Conservation (phyloP, 1,140 invertebrate species). For the Scaptomyza graminum region DNA sequence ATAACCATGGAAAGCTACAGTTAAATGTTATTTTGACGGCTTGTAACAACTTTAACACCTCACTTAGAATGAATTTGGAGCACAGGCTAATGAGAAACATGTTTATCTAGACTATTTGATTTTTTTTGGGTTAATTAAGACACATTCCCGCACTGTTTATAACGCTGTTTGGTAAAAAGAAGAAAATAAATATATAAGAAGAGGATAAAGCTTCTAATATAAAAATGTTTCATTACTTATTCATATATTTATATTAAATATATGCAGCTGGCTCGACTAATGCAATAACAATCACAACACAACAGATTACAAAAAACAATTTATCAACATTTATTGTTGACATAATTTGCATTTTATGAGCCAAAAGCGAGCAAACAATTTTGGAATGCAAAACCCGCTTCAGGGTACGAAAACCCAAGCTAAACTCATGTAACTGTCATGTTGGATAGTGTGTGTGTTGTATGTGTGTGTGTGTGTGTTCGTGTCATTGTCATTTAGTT, state of each 20-base stretch:
- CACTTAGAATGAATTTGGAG: not conserved
- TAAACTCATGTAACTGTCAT: conserved; percentile 39
- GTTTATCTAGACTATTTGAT: not conserved
- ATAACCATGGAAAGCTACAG: not conserved
- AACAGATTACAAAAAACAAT: conserved; percentile 36
- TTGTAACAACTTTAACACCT: not conserved
- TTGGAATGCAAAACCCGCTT: not conserved
- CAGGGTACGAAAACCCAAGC: not conserved
- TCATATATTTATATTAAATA: not conserved
- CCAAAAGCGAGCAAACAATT: conserved; percentile 16
- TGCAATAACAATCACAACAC: conserved; percentile 5
- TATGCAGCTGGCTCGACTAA: not conserved
- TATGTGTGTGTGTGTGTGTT: conserved; percentile 1
- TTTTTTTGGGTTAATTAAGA: conserved; percentile 14
- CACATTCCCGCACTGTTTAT: not conserved
- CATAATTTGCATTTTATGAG: conserved; percentile 54
- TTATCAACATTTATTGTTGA: conserved; percentile 50
- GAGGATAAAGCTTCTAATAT: no score
- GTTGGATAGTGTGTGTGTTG: conserved; percentile 11
- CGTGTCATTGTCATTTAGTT: conserved; percentile 51
- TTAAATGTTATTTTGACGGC: not conserved
- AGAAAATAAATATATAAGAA: not conserved
- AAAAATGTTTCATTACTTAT: not conserved
- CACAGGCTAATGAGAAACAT: not conserved
- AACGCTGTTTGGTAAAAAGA: not conserved